A percentile compares a stretch with the other conserved stretches of the same genome.
These are phyloP conservation scores for Macrotus californicus DNA, from an alignment of 2,113 vertebrate genomes.

Conservation along the genomic window DNA sequence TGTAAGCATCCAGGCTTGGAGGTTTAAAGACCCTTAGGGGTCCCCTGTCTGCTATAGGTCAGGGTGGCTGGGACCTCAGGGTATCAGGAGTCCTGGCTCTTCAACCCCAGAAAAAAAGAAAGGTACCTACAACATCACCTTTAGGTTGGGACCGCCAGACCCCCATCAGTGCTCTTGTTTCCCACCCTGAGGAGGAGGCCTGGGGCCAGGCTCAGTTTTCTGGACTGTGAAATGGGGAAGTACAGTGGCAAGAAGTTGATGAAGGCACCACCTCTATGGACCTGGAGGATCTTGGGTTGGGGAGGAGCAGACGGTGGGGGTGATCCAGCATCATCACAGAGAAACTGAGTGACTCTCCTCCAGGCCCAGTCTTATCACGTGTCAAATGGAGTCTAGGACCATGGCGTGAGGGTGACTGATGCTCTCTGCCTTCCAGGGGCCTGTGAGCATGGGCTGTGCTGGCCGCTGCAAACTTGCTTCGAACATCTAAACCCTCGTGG, in stretches of 20 bases:
- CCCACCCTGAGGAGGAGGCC: neutral
- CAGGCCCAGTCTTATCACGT: neutral
- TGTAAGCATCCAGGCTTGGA: neutral
- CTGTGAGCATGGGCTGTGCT: neutral
- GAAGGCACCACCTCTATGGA: neutral
- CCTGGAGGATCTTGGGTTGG: neutral
- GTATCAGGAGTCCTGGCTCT: neutral
- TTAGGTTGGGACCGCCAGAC: neutral
- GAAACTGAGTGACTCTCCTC: neutral
- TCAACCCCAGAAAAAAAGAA: neutral
- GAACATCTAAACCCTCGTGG: neutral
- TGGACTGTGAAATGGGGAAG: neutral
- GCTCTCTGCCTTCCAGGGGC: neutral
- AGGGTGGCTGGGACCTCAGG: neutral
- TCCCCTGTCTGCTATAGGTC: neutral
- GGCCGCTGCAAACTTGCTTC: neutral
- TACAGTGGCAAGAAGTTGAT: neutral
- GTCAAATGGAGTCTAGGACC: neutral
- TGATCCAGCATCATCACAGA: neutral
- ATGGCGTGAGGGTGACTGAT: neutral
- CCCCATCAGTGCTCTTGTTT: neutral
- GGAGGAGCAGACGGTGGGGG: neutral
- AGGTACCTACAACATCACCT: neutral
- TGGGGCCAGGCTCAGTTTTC: neutral
- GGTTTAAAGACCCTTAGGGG: neutral